Percentiles rank a stretch among this genome's conserved stretches.
These are phyloP conservation scores for Diachasma alloeum DNA, from an alignment of 1,140 invertebrate species.

Conservation along the genomic window DNA sequence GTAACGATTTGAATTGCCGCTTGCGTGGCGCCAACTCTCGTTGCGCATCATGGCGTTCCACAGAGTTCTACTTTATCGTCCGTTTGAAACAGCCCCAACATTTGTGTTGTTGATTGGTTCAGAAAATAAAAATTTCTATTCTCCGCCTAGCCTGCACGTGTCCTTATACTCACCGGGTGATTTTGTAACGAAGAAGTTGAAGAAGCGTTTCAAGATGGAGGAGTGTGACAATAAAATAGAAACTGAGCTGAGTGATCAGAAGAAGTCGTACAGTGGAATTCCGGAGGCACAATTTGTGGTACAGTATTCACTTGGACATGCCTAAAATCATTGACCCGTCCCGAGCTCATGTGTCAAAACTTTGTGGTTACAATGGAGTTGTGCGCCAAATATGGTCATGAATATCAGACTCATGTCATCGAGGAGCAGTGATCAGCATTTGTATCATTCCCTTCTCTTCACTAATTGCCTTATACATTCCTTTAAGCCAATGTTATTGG, in stretches of 20 bases:
- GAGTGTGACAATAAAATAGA: slow-evolving; percentile 48
- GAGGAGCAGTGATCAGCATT: neutral
- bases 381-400: neutral
- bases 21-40: neutral
- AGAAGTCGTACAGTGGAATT: slow-evolving; percentile 80
- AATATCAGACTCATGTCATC: slow-evolving; percentile 17
- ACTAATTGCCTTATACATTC: neutral
- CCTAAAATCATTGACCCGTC: neutral
- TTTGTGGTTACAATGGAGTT: neutral
- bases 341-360: neutral
- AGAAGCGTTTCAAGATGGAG: slow-evolving; percentile 51
- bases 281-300: slow-evolving; percentile 84
- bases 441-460: neutral
- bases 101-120: neutral
- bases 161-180: slow-evolving; percentile 14
- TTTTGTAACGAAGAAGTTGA: slow-evolving; percentile 4
- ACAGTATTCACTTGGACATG: slow-evolving; percentile 51
- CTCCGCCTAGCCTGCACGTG: neutral
- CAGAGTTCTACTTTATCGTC: neutral
- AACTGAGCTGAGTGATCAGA: slow-evolving; percentile 64
- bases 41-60: neutral
- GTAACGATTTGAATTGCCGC: neutral
- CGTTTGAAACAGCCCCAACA: neutral
- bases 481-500: too few relatives aligned
- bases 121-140: slow-evolving; percentile 16